Base-by-base conservation (phyloP, 2,797 vertebrate species). In the Onychomys arenicola region DNA sequence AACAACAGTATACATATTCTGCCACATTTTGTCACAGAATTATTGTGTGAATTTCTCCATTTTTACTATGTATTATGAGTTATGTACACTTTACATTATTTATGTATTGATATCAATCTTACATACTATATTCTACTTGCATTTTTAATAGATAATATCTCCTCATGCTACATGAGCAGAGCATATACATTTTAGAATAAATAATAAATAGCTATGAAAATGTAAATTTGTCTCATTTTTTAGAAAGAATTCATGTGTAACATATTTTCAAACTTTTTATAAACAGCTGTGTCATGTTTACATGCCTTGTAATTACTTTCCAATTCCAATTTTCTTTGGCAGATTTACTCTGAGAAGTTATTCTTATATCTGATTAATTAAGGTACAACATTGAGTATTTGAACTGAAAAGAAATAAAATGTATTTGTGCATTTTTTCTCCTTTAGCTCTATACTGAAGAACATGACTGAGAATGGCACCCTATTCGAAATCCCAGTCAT, bases 331-430 rank as follows among this genome's bases (percentile, higher is more conserved):
- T 95, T 94, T 95, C 61, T 95, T 94, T 92, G 59, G 6, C 6
- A 90, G 6, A 92, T 89, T 93, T 92, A 16, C 14, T 83, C 65
- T 90, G 19, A 77, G n/a, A 92, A 93, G 93, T 92, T 90, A 57
- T 55, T 90, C 84, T 59, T 80, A 16, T 52, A 91, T 59, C 6
- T 88, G 40, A 89, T 69, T 90, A 69, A 67, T 90, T 95, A 87
- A 76, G 49, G 19, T 92, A n/a, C 10, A 90, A 63, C 90, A 83
- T 86, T 93, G 23, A 25, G 52, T 91, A 67, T 91, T 95, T 95
- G 63, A 85, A 91, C 89, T 92, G 83, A 76, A 94, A 91, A 90
- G 2, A 90, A 97, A 91, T 95, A 23, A 92, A 96, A 73, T 92
- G n/a, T 96, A 82, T 71, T 97, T 90, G 0, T 90, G 34, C 1